These are phyloP conservation scores for Dipodomys ordii DNA, from an alignment of 2,113 vertebrate species.

Conservation along the genomic window DNA sequence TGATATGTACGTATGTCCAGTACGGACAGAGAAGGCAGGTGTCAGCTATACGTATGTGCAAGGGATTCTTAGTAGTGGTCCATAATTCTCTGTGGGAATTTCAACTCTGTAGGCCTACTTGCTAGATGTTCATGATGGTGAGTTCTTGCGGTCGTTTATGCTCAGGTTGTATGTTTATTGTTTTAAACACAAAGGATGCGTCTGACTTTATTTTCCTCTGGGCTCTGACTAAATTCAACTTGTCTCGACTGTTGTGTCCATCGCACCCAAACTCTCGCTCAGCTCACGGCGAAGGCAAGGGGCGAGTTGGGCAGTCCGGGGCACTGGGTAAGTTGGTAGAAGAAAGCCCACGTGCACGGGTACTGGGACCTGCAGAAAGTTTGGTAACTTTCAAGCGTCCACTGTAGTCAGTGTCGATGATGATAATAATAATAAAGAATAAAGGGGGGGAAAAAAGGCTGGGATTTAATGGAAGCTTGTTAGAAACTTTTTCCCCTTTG, in stretches of 20 bases:
- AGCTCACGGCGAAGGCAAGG: neutral
- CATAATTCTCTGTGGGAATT: neutral
- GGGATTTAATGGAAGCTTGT: conserved; percentile 72
- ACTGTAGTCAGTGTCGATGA: conserved; percentile 54
- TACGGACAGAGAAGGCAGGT: neutral
- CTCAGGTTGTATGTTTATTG: conserved; percentile 9
- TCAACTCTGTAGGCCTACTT: neutral
- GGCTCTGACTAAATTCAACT: conserved; percentile 51
- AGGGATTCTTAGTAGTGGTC: neutral
- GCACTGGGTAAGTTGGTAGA: neutral
- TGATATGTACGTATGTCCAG: neutral
- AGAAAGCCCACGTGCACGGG: neutral
- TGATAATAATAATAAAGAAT: too few species aligned
- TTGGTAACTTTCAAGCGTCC: conserved; percentile 57
- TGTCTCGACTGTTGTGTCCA: conserved; percentile 30
- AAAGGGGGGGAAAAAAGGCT: conserved; percentile 32
- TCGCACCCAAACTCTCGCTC: neutral
- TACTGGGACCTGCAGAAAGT: conserved; percentile 49
- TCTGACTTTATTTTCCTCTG: neutral
- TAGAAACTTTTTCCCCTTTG: conserved; percentile 75
- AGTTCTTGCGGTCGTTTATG: neutral
- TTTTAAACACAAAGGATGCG: neutral
- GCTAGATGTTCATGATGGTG: neutral
- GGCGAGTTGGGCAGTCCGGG: too few species aligned
- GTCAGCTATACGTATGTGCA: neutral